Evolutionary conservation across 1,140 invertebrate species (phyloP).

Genomic region (Lasioglossum baleicum): DNA sequence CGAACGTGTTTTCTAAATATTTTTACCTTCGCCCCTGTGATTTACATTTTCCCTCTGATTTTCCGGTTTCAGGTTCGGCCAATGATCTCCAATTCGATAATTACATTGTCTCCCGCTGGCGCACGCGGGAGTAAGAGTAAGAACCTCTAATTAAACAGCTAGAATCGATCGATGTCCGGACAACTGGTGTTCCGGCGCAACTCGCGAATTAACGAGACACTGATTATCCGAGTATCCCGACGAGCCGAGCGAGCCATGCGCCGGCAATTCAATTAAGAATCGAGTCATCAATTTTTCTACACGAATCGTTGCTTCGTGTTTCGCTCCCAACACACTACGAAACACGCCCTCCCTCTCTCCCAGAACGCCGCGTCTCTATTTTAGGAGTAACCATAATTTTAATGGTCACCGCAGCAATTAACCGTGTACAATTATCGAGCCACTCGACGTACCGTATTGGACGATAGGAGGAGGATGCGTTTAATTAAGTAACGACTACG

Average conservation of each 20-base stretch:
- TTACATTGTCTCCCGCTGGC: not conserved
- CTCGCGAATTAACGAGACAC: not conserved
- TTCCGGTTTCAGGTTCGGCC: too few species aligned
- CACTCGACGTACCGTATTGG: conserved; percentile 26
- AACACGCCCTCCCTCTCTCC: too few species aligned
- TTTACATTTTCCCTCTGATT: too few species aligned
- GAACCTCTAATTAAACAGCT: not conserved
- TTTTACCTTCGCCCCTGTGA: too few species aligned
- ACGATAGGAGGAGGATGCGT: not conserved
- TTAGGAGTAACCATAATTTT: conserved; percentile 9
- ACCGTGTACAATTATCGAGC: conserved; percentile 18
- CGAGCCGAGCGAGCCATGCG: not conserved
- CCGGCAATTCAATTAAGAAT: not conserved
- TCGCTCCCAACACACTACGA: too few species aligned
- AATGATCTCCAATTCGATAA: too few species aligned
- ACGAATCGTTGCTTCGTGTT: conserved; percentile 1
- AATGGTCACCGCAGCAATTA: conserved; percentile 7
- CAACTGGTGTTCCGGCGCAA: not conserved
- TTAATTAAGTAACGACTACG: conserved; percentile 22
- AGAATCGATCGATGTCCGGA: not conserved
- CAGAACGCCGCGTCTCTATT: not conserved
- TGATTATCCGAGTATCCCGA: not conserved
- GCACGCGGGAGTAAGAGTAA: not conserved
- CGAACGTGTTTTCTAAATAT: too few species aligned
- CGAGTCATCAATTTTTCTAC: conserved; percentile 16